Evolutionary conservation across 2,888 invertebrate species (phyloP), one percentile per base, ranked within the genome.

Genomic region (Rotaria magnacalcarata): DNA sequence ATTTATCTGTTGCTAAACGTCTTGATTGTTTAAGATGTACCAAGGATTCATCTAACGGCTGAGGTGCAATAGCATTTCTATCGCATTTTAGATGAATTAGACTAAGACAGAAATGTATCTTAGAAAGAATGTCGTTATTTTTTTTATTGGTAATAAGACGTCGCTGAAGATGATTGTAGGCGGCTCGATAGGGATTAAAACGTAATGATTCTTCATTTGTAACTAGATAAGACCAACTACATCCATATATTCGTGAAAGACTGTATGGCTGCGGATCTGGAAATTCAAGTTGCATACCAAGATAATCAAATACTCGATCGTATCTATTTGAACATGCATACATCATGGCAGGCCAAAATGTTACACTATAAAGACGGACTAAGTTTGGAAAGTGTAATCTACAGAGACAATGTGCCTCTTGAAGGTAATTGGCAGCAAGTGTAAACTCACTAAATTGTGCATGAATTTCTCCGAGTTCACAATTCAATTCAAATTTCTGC

Each of bases 181-280:
- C n/a, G 19, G 14, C 24, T 60, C 60, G n/a, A 60, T 60, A 60
- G n/a, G n/a, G 60, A 60, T 60, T n/a, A 14, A 60, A 60, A 60
- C 60, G 60, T 14, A 60, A 60, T 24, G 60, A 60, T 60, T 60
- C 60, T 14, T 60, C 60, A n/a, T 60, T 60, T 60, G 60, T 60
- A n/a, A 60, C n/a, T 14, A 27, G 27, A 60, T 60, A 60, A n/a
- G 60, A n/a, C 60, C 60, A 60, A 60, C 60, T 60, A n/a, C 7
- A n/a, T n/a, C 7, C 8, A 60, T 4, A n/a, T 11, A 11, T n/a
- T 60, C 60, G 60, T n/a, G 60, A n/a, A n/a, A 60, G 60, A n/a
- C 60, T 60, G 2, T 60, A 60, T 11, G 60, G 60, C 60, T 24
- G 5, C 7, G 60, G 60, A 60, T 60, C 7, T 60, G 60, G 60